Conservation (phyloP, 2,113 vertebrate genomes). For the Notiomystis cincta region DNA sequence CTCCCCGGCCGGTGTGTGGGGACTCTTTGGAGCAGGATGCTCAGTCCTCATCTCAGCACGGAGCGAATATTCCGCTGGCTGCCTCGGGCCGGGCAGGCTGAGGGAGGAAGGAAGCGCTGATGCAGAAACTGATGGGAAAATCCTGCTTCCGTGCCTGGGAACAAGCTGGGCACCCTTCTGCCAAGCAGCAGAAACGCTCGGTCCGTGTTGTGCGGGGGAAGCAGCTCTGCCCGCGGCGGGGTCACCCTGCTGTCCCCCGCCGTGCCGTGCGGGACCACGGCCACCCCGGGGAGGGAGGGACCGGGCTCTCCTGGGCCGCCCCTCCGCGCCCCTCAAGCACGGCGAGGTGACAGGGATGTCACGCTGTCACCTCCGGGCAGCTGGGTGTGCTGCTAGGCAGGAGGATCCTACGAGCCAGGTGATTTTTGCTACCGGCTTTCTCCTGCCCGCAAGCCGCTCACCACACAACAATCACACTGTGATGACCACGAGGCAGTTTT, state of each 20-base stretch:
- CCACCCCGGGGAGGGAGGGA: neutral
- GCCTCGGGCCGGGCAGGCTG: neutral
- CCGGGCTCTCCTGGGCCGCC: neutral
- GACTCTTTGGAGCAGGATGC: neutral
- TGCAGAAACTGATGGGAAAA: neutral
- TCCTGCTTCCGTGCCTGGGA: accelerated
- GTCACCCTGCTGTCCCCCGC: neutral
- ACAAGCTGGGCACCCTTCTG: neutral
- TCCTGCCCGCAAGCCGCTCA: neutral
- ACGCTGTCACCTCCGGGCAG: accelerated
- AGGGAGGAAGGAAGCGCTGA: neutral
- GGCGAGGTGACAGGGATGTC: neutral
- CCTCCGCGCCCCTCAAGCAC: accelerated
- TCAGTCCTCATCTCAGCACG: neutral
- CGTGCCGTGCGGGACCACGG: neutral
- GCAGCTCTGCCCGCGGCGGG: accelerated
- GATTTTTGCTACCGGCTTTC: neutral
- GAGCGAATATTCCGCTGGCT: neutral
- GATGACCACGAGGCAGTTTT: neutral
- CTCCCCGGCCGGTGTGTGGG: neutral
- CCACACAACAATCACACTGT: neutral
- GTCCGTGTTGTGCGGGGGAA: accelerated
- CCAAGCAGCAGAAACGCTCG: neutral
- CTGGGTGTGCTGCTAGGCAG: neutral
- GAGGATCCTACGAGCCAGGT: neutral